Evolutionary conservation across 2,888 invertebrate species (phyloP).

Genomic region (Dryocosmus kuriphilus): DNA sequence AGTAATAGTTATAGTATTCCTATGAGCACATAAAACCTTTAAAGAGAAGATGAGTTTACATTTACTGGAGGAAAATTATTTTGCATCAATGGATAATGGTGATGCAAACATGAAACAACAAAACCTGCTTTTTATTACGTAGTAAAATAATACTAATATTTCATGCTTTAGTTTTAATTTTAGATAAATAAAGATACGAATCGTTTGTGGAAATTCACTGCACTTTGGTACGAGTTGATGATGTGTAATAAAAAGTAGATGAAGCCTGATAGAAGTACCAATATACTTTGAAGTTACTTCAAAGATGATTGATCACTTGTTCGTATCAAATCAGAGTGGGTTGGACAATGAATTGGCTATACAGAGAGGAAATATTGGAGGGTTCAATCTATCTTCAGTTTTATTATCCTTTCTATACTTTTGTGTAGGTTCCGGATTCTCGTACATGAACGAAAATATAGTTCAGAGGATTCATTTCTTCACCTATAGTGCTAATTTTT

Average conservation of each 20-base stretch:
- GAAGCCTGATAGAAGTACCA: background rate
- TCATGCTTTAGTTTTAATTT: background rate
- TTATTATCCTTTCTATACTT: background rate
- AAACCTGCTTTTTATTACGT: background rate
- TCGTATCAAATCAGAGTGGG: constrained; percentile 7
- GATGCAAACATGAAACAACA: background rate
- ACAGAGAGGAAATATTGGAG: background rate
- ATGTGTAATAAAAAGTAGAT: background rate
- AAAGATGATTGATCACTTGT: background rate
- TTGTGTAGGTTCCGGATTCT: no score
- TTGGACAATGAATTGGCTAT: constrained; percentile 5
- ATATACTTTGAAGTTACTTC: background rate
- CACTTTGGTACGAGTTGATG: background rate
- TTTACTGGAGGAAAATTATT: background rate
- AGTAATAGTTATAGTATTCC: background rate
- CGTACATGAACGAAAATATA: background rate
- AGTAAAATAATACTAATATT: background rate
- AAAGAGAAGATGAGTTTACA: background rate
- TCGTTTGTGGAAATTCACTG: background rate
- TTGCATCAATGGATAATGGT: background rate
- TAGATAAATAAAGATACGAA: background rate
- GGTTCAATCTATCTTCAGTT: background rate
- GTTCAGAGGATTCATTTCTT: background rate
- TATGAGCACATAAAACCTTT: background rate
- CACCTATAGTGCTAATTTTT: background rate